Base-by-base conservation (phyloP, 2,888 invertebrate species). In the Eulithis prunata region DNA sequence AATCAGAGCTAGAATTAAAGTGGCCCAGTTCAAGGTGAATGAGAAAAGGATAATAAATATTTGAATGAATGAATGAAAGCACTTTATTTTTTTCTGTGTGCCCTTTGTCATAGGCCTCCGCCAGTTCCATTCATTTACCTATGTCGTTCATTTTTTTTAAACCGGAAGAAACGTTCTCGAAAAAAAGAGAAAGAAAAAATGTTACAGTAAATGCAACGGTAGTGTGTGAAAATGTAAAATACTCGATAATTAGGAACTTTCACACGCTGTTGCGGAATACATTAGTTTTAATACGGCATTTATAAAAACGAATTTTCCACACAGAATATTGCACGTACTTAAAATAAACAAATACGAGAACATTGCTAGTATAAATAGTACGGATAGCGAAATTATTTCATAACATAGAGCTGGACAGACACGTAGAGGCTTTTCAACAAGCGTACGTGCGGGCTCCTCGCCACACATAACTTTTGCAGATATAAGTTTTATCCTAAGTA, bases 1-100 rank as follows among this genome's bases (percentile, higher is more conserved):
- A 82, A 79, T 77, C 74, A 74, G 75, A 79, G 70, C 63, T 67
- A 65, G 69, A 71, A 74, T 68, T 66, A 58, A 70, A 75, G 73
- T 74, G 71, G 72, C 65, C 65, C 55, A 75, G 71, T 72, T 75
- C 57, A 57, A 69, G 71, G 60, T 74, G 14, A 28, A 11, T 28
- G 28, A 51, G 51, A 51, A 51, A 32, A 21, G 21, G 2, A 21
- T 21, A 21, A 21, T 7, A 38, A 38, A 38, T 38, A 38, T 38
- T 5, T 38, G 5, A 38, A 8, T 38, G 8, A 8, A 8, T 38
- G 38, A 38, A 38, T 38, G 38, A 1, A 38, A 38, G 12, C 14
- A 21, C 57, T 53, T 65, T 66, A 75, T 70, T 74, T 71, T 21
- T 21, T 21, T 21, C 21, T 21, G 21, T 21, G 21, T 21, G 21